Evolutionary conservation across 2,113 vertebrate species (phyloP).

Genomic region (Elachura formosa): DNA sequence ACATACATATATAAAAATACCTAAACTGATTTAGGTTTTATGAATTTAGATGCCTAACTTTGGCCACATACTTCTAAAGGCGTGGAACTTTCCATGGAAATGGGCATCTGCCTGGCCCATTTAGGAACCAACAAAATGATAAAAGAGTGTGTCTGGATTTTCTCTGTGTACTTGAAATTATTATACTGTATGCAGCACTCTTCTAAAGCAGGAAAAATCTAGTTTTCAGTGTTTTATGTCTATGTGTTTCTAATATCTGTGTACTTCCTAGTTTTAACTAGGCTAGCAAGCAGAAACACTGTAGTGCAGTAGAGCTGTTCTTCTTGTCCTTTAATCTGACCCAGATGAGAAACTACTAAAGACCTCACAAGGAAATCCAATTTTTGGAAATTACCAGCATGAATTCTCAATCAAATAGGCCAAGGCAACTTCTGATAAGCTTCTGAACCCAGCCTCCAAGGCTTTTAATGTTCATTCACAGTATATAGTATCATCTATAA

Average conservation of each 20-base stretch:
- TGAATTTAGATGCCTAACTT: background rate
- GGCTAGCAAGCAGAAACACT: conserved; percentile 9
- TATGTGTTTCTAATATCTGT: background rate
- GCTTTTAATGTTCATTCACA: conserved; percentile 20
- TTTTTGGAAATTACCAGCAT: conserved; percentile 58
- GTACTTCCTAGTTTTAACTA: conserved; percentile 18
- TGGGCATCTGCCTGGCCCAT: conserved; percentile 1
- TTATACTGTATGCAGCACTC: background rate
- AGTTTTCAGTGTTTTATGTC: background rate
- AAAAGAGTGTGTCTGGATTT: background rate
- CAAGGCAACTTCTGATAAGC: conserved; percentile 42
- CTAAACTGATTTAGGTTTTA: background rate
- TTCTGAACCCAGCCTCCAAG: conserved; percentile 27
- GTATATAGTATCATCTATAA: conserved; percentile 22
- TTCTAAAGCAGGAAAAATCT: background rate
- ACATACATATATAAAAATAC: background rate
- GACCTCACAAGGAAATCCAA: conserved; percentile 45
- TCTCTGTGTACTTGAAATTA: background rate
- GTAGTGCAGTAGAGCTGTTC: conserved; percentile 13
- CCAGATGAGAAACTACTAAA: conserved; percentile 18
- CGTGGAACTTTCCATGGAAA: background rate
- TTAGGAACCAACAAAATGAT: background rate
- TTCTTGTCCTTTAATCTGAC: conserved; percentile 51
- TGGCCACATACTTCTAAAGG: background rate
- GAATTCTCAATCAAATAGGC: conserved; percentile 54